Percentiles rank a stretch among this genome's conserved stretches.
Evolutionary conservation across 2,888 invertebrate species (phyloP).

Genomic region (Ischnura elegans): DNA sequence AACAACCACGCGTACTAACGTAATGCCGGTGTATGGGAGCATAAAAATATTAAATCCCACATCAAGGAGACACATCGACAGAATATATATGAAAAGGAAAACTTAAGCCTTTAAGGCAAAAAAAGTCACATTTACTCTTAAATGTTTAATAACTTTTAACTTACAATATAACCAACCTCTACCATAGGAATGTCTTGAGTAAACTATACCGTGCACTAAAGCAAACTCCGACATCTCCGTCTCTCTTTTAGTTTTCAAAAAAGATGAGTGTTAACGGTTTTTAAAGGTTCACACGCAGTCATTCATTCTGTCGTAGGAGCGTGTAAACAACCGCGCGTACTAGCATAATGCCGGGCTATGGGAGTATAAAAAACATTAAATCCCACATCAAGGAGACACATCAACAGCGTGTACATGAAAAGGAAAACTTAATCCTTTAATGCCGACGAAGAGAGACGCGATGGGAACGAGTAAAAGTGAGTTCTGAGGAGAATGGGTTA

Average conservation of each 20-base stretch:
- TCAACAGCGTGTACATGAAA: background rate
- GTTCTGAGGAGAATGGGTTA: background rate
- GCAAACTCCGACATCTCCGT: no score
- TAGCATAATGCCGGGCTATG: background rate
- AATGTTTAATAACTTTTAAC: no score
- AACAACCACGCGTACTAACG: background rate
- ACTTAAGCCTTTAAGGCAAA: no score
- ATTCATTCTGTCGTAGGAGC: background rate
- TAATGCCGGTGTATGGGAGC: background rate
- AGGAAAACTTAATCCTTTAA: slow-evolving; percentile 19
- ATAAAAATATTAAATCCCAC: background rate
- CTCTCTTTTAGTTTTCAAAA: no score
- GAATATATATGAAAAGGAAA: background rate
- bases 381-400: slow-evolving; percentile 18
- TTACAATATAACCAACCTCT: no score
- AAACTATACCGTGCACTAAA: no score
- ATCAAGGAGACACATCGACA: slow-evolving; percentile 12
- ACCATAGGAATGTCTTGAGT: no score
- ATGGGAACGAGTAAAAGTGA: background rate
- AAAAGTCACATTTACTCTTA: no score
- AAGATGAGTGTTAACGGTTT: no score
- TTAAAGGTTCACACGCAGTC: no score
- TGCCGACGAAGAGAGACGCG: background rate
- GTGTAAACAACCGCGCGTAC: background rate
- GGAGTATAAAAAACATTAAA: background rate